Conservation (phyloP, 1,140 invertebrate genomes). For the Eumeta japonica region DNA sequence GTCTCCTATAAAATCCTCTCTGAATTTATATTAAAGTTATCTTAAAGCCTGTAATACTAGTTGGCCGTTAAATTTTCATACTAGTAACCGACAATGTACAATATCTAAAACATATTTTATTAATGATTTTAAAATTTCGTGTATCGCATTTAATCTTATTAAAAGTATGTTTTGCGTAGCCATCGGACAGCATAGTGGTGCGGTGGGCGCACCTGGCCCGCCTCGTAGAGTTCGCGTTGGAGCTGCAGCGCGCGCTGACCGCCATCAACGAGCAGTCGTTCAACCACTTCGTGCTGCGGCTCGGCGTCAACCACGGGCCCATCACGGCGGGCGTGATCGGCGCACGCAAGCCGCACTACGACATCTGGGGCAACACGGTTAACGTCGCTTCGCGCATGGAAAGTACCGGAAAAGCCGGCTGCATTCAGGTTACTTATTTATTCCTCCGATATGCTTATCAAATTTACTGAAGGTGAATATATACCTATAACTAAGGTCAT, state of each 20-base stretch:
- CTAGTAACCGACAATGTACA: too few relatives aligned
- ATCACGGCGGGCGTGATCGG: slow-evolving; percentile 94
- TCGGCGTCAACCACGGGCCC: slow-evolving; percentile 95
- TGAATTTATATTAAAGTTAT: too few relatives aligned
- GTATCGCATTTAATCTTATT: too few relatives aligned
- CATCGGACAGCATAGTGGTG: slow-evolving; percentile 67
- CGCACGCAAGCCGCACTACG: slow-evolving; percentile 91
- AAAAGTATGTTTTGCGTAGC: too few relatives aligned
- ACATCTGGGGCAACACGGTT: slow-evolving; percentile 95
- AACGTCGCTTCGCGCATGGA: slow-evolving; percentile 97
- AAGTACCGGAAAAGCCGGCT: slow-evolving; percentile 91
- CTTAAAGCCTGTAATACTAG: too few relatives aligned
- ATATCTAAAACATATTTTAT: too few relatives aligned
- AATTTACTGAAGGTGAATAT: not conserved
- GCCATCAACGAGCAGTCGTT: slow-evolving; percentile 93
- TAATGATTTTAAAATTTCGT: too few relatives aligned
- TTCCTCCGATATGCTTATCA: not conserved
- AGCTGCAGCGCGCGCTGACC: slow-evolving; percentile 84
- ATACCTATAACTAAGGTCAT: too few relatives aligned
- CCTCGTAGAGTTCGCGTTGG: slow-evolving; percentile 87
- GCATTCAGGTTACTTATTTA: slow-evolving; percentile 78
- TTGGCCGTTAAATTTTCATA: too few relatives aligned
- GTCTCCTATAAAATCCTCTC: too few relatives aligned
- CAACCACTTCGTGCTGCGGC: slow-evolving; percentile 91
- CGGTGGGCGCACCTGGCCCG: slow-evolving; percentile 82